Percentiles rank a stretch among this genome's conserved stretches.
Conservation (phyloP, 2,113 vertebrate genomes). For the Paramormyrops kingsleyae region DNA sequence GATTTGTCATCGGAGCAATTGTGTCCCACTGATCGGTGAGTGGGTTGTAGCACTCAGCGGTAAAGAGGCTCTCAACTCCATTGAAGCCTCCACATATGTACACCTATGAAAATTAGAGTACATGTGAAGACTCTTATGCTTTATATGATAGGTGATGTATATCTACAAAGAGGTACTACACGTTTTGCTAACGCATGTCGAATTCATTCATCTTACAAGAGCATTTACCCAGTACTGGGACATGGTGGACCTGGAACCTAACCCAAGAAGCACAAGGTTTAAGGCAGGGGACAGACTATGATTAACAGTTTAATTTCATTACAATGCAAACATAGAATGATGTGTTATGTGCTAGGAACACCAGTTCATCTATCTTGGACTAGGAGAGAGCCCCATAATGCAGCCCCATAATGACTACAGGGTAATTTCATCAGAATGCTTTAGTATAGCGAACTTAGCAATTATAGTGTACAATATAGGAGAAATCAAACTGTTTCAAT, state of each 20-base stretch:
- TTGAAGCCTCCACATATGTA: background rate
- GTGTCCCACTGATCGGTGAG: background rate
- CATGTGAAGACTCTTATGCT: background rate
- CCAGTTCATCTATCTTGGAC: background rate
- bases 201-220: background rate
- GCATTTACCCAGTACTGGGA: background rate
- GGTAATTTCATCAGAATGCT: background rate
- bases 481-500: background rate
- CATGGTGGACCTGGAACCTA: background rate
- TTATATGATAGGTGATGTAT: background rate
- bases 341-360: background rate
- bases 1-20: background rate
- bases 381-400: background rate
- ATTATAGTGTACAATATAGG: background rate
- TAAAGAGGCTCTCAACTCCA: background rate
- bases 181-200: background rate
- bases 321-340: background rate
- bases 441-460: background rate
- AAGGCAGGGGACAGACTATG: background rate
- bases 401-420: background rate
- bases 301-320: background rate
- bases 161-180: background rate
- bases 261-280: background rate
- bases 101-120: background rate
- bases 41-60: background rate